Evolutionary conservation across 2,113 vertebrate species (phyloP).

Genomic region (Spea multiplicata): DNA sequence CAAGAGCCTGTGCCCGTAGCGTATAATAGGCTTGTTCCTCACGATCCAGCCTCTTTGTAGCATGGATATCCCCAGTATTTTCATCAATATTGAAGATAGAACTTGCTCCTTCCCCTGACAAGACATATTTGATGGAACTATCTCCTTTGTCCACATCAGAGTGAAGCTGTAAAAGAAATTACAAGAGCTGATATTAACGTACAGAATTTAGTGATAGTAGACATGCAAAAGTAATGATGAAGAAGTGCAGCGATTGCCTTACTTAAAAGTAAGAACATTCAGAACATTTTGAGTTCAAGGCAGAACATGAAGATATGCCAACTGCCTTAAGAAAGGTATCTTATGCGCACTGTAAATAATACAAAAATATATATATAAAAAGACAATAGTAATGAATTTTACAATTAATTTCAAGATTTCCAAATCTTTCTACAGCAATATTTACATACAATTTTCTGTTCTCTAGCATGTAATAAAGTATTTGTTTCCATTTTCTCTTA

Average conservation of each 20-base stretch:
- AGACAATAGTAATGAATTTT: too few species aligned
- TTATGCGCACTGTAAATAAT: too few species aligned
- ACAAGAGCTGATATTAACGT: slow-evolving; percentile 70
- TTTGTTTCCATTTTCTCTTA: too few species aligned
- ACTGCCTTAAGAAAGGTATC: slow-evolving; percentile 1
- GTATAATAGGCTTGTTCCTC: slow-evolving; percentile 96
- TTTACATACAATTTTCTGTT: too few species aligned
- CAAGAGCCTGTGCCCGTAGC: slow-evolving; percentile 85
- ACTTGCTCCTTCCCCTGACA: slow-evolving; percentile 89
- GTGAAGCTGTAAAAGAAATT: slow-evolving; percentile 85
- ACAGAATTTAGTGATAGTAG: slow-evolving; percentile 58
- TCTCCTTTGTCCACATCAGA: slow-evolving; percentile 96
- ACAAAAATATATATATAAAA: too few species aligned
- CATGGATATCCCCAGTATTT: slow-evolving; percentile 95
- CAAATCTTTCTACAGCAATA: too few species aligned
- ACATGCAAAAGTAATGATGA: slow-evolving; percentile 60
- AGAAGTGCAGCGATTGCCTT: slow-evolving; percentile 52
- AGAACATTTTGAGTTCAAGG: slow-evolving; percentile 29
- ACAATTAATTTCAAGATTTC: too few species aligned
- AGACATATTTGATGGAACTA: slow-evolving; percentile 92
- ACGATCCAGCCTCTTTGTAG: slow-evolving; percentile 90
- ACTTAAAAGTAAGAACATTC: slow-evolving; percentile 56
- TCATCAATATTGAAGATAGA: slow-evolving; percentile 98
- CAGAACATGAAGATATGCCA: slow-evolving; percentile 50
- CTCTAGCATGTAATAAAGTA: too few species aligned